Evolutionary conservation across 1,140 invertebrate species (phyloP), one percentile per base, ranked within the genome.

Genomic region (Teleopsis dalmanni): DNA sequence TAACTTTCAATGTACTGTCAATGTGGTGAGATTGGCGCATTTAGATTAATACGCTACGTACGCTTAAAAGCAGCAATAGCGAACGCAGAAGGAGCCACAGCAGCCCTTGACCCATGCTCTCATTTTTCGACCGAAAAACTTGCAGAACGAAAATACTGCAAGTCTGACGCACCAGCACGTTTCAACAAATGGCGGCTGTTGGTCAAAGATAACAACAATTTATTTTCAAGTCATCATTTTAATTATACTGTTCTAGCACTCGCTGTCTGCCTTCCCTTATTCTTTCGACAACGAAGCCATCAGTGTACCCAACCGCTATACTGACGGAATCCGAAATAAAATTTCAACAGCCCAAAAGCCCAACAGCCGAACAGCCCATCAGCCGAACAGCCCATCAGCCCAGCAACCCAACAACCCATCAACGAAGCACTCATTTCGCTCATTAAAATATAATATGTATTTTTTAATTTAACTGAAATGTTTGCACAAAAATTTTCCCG

Each of bases 361-460:
- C 29, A 22, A 36, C 34, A 35, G 8, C 7, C 14, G 29, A 18
- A 25, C 34, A 9, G 19, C 34, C 6, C 8, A 10, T 5, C 16
- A 35, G 11, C 34, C 16, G 34, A 35, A 16, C 13, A 11, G 45
- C 8, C 13, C 36, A 34, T 14, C 18, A 29, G 26, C 14, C 6
- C 37, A n/a, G n/a, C 34, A 9, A 35, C 34, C 6, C 8, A 10
- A 10, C 16, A 35, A 14, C 34, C 16, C 14, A 35, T n/a, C 13
- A 11, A 35, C 8, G 14, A 27, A 34, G 9, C 18, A 29, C 19
- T 16, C 6, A 26, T 11, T 66, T 67, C 67, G 61, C 64, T 67
- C 64, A 67, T 67, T 67, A 67, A 67, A 66, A 67, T 67, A 67
- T 67, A 67, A 67, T 67, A 67, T 67, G 59, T 64, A 67, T 65